phyloP scores from a whole-genome alignment of 2,797 vertebrate species.

The Streptopelia turtur region DNA sequence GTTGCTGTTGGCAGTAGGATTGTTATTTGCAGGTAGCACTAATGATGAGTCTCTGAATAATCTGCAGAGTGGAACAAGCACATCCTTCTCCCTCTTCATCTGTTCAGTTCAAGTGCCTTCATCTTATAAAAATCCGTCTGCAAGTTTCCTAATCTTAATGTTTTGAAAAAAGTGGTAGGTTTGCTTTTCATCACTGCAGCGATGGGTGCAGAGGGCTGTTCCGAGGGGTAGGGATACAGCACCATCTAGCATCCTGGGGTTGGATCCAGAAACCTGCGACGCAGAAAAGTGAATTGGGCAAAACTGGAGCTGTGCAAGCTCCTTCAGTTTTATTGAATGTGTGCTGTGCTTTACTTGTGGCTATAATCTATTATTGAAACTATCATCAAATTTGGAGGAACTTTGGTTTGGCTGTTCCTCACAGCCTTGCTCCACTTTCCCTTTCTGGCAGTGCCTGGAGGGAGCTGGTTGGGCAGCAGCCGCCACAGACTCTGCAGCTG shows the following conservation, averaged over 20 bases:
- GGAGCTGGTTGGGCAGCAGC: not conserved
- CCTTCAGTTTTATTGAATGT: not conserved
- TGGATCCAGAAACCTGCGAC: not conserved
- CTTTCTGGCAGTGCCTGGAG: not conserved
- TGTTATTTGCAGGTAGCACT: not conserved
- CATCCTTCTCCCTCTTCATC: not conserved
- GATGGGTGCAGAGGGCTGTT: not conserved
- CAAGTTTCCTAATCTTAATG: not conserved
- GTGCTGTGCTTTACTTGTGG: not conserved
- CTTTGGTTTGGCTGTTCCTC: not conserved
- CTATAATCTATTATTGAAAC: not conserved
- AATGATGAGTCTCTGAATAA: accelerated
- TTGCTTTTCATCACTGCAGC: not conserved
- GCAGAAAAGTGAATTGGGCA: not conserved
- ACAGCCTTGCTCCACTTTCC: accelerated
- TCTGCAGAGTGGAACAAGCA: not conserved
- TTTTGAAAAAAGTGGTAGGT: not conserved
- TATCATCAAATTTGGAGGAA: not conserved
- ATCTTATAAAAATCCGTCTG: not conserved
- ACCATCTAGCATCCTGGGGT: accelerated
- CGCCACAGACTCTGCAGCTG: not conserved
- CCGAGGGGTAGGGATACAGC: accelerated
- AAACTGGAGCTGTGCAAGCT: not conserved
- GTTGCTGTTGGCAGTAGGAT: not conserved
- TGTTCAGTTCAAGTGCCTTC: not conserved